These are phyloP conservation scores for Pluvianellus socialis DNA, from an alignment of 2,113 vertebrate species.

Conservation along the genomic window DNA sequence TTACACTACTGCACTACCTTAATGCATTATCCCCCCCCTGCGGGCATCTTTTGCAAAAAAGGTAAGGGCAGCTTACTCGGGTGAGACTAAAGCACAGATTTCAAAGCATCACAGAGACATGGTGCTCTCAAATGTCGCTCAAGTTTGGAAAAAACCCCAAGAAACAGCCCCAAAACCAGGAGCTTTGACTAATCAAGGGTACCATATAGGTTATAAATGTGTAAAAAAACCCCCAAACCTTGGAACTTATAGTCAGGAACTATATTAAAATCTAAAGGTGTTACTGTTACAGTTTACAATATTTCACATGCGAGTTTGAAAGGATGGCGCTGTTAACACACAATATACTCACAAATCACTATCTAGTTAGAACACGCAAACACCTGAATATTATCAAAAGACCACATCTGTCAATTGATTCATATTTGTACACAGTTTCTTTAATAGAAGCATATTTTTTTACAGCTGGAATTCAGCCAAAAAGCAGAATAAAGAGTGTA, in stretches of 20 bases:
- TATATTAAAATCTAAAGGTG: not conserved
- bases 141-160: too few species aligned
- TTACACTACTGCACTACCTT: not conserved
- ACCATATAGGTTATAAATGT: not conserved
- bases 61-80: not conserved
- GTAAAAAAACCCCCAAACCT: not conserved
- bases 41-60: not conserved
- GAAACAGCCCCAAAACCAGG: not conserved
- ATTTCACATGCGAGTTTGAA: not conserved
- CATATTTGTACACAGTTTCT: not conserved
- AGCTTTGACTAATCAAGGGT: not conserved
- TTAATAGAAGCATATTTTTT: not conserved
- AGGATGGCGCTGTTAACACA: not conserved
- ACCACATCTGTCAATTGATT: not conserved
- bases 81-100: not conserved
- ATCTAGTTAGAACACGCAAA: not conserved
- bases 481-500: not conserved
- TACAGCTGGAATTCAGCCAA: not conserved
- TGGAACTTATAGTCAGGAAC: not conserved
- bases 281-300: not conserved
- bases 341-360: not conserved
- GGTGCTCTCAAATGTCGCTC: rapidly evolving
- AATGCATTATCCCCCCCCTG: not conserved
- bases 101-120: not conserved
- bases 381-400: not conserved